These are phyloP conservation scores for Semotilus atromaculatus DNA, from an alignment of 2,797 vertebrate genomes.

Conservation along the genomic window DNA sequence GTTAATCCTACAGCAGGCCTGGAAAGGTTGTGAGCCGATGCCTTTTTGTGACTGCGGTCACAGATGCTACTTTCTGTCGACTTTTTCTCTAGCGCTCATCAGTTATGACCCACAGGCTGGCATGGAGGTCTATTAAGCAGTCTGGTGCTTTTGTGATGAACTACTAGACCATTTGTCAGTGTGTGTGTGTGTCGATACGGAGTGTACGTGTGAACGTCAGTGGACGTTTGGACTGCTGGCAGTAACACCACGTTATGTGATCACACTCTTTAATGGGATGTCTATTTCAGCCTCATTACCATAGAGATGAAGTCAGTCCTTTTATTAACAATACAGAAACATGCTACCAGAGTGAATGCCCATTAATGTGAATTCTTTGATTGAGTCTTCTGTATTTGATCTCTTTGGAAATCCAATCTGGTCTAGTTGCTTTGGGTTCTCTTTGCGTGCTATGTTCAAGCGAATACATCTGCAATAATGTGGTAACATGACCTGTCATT, in stretches of 20 bases:
- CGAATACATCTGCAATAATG: neutral
- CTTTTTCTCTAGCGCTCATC: constrained; percentile 14
- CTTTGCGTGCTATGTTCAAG: neutral
- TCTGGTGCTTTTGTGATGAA: constrained; percentile 28
- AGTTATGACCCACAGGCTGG: constrained; percentile 36
- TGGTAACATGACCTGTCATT: neutral
- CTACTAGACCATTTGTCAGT: constrained; percentile 23
- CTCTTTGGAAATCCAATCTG: neutral
- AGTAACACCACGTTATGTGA: constrained; percentile 44
- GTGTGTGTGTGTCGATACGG: constrained; percentile 10
- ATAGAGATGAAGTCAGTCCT: constrained; percentile 52
- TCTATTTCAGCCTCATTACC: constrained; percentile 52
- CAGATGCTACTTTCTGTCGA: constrained; percentile 27
- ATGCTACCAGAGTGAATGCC: constrained; percentile 24
- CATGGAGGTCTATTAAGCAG: constrained; percentile 20
- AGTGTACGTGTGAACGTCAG: neutral
- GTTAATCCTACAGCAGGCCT: constrained; percentile 24
- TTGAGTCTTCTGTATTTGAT: constrained; percentile 37
- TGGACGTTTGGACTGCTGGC: constrained; percentile 5
- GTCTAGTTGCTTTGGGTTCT: neutral
- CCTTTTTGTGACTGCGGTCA: constrained; percentile 30
- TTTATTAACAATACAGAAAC: constrained; percentile 33
- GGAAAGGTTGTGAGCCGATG: constrained; percentile 41
- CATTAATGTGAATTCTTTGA: constrained; percentile 33
- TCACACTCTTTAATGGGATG: constrained; percentile 50